phyloP scores from a whole-genome alignment of 1,140 invertebrate genomes.

The Drosophila sulfurigaster region DNA sequence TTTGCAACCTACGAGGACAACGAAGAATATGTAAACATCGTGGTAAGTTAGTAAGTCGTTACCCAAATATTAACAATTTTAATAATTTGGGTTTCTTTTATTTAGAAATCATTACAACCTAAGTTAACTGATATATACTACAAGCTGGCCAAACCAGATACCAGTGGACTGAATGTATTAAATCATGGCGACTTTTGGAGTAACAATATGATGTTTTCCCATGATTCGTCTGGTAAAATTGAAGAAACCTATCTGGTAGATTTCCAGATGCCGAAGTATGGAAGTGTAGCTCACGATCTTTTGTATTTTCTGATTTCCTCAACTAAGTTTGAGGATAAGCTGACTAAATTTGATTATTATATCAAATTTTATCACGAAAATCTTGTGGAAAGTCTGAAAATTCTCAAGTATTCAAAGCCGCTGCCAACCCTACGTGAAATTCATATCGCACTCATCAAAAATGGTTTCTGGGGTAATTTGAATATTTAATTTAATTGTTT shows the following conservation, averaged over 20 bases:
- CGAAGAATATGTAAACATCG: too few species aligned
- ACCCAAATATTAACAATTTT: too few species aligned
- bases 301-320: conserved; percentile 69
- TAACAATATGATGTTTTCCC: conserved; percentile 88
- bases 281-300: conserved; percentile 64
- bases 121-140: conserved; percentile 42
- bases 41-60: too few species aligned
- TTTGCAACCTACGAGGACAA: too few species aligned
- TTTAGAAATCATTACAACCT: conserved; percentile 3
- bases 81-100: not conserved
- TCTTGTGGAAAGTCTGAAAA: conserved; percentile 59
- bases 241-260: conserved; percentile 67
- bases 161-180: conserved; percentile 86
- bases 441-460: conserved; percentile 51
- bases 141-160: conserved; percentile 51
- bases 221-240: conserved; percentile 84
- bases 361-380: conserved; percentile 70
- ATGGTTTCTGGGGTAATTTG: conserved; percentile 62
- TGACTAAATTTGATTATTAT: conserved; percentile 73
- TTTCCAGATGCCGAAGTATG: conserved; percentile 68
- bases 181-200: conserved; percentile 88
- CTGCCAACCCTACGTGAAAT: conserved; percentile 63
- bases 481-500: too few species aligned
- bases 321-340: conserved; percentile 67
- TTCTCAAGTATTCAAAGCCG: conserved; percentile 63